Base-by-base conservation (phyloP, 2,113 vertebrate genomes). In the Dipodomys ordii region DNA sequence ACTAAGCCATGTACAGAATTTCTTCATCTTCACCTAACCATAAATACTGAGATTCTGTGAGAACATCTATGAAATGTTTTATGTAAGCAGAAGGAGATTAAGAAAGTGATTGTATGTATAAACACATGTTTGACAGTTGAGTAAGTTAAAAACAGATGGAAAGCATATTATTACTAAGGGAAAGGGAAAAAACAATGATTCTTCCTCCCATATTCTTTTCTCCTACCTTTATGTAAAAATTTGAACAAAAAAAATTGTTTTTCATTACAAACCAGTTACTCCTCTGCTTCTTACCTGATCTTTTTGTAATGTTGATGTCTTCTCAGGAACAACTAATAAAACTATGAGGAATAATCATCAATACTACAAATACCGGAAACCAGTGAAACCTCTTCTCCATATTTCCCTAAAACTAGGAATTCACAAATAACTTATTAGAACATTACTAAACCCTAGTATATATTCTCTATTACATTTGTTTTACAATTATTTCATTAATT, bases 401-500 rank as follows among this genome's bases (percentile, higher is more conserved):
- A 44, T 71, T 80, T 91, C 25, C 30, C 68, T 78, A 87, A 85
- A 90, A 53, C 32, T 35, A 73, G 22, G 11, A 93, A 72, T 57
- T 57, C 30, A 53, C 30, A 82, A 76, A 71, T 46, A 83, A 20
- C 35, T 94, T 81, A 69, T 86, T 84, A 82, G n/a, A 32, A 69
- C 91, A 79, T 80, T 79, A 76, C 19, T 39, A 91, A 95, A 90
- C 39, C 90, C 39, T 18, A 78, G 22, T 79, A 11, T 57, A 71
- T 30, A 30, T 81, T 92, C 74, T 87, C 28, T 80, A 49, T 35
- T 16, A 32, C 65, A 79, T 16, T 91, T 67, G 65, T 35, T 90
- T 84, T 77, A 74, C 39, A 94, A 88, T 64, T 87, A 86, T 96
- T 87, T 53, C 18, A 87, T 35, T n/a, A 5, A 71, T 89, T 93